Conservation (phyloP, 2,797 vertebrate species). For the Cheirogaleus major region DNA sequence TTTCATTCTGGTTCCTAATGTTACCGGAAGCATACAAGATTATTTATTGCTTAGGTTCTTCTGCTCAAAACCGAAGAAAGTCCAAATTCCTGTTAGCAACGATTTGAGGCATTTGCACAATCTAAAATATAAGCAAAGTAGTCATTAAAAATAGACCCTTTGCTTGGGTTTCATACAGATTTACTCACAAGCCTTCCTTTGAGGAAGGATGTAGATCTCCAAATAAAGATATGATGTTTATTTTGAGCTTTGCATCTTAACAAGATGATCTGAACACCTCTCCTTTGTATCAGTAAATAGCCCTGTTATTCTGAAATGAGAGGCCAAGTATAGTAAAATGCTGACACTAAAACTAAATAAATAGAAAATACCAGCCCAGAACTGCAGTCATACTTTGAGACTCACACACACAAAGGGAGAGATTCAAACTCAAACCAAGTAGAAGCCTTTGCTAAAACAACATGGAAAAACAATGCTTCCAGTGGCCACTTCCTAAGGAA, state of each 20-base stretch:
- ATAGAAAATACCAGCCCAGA: constrained; percentile 68
- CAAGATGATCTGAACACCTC: constrained; percentile 77
- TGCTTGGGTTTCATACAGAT: constrained; percentile 71
- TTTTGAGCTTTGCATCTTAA: constrained; percentile 80
- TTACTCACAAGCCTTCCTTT: constrained; percentile 79
- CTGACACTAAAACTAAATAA: constrained; percentile 71
- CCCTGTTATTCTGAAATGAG: constrained; percentile 73
- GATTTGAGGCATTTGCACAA: constrained; percentile 72
- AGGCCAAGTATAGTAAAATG: constrained; percentile 66
- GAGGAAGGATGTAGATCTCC: constrained; percentile 83
- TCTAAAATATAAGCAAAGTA: constrained; percentile 31
- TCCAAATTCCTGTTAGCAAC: constrained; percentile 71
- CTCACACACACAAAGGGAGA: constrained; percentile 60
- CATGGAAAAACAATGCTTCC: constrained; percentile 41
- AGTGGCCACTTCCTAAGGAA: constrained; percentile 79
- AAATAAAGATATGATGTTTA: constrained; percentile 83
- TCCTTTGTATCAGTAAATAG: constrained; percentile 66
- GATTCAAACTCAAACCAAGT: constrained; percentile 35
- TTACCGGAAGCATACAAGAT: constrained; percentile 82
- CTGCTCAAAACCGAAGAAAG: constrained; percentile 80
- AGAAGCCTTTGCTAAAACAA: not conserved
- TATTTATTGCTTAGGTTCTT: constrained; percentile 83
- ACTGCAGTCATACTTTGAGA: constrained; percentile 55
- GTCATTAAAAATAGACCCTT: constrained; percentile 53
- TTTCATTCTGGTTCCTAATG: constrained; percentile 84